phyloP scores from a whole-genome alignment of 2,113 vertebrate species.

The Neomonachus schauinslandi region DNA sequence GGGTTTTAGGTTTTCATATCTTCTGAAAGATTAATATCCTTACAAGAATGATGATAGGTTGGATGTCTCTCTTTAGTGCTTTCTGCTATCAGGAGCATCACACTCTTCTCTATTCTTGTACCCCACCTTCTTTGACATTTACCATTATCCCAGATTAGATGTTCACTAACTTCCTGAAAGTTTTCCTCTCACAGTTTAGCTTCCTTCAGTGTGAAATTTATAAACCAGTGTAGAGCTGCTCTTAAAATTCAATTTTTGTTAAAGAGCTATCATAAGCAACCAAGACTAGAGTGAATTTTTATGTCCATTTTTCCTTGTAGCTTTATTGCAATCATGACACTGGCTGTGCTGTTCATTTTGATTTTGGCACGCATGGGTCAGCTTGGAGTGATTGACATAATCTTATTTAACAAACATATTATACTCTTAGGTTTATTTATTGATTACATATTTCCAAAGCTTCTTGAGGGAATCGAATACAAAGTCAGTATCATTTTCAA shows the following conservation, averaged over 20 bases:
- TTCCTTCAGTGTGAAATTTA: slow-evolving; percentile 51
- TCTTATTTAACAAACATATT: slow-evolving; percentile 50
- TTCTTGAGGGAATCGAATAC: slow-evolving; percentile 22
- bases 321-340: neutral
- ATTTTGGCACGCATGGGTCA: neutral
- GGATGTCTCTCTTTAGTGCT: slow-evolving; percentile 71
- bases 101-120: neutral
- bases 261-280: neutral
- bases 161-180: slow-evolving; percentile 13
- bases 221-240: slow-evolving; percentile 10
- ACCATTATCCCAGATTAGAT: neutral
- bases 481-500: slow-evolving; percentile 49
- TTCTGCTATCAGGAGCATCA: slow-evolving; percentile 58
- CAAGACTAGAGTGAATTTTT: neutral
- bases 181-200: slow-evolving; percentile 16
- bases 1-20: slow-evolving; percentile 79
- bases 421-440: slow-evolving; percentile 37
- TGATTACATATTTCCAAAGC: slow-evolving; percentile 49
- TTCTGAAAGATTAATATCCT: slow-evolving; percentile 88
- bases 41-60: slow-evolving; percentile 72
- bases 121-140: neutral
- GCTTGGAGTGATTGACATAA: slow-evolving; percentile 30
- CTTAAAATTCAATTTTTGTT: slow-evolving; percentile 53
- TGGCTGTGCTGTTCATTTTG: neutral
- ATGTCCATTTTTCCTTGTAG: neutral